These are phyloP conservation scores for Dicyrtoma fusca DNA, from an alignment of 2,888 invertebrate species.

Conservation along the genomic window DNA sequence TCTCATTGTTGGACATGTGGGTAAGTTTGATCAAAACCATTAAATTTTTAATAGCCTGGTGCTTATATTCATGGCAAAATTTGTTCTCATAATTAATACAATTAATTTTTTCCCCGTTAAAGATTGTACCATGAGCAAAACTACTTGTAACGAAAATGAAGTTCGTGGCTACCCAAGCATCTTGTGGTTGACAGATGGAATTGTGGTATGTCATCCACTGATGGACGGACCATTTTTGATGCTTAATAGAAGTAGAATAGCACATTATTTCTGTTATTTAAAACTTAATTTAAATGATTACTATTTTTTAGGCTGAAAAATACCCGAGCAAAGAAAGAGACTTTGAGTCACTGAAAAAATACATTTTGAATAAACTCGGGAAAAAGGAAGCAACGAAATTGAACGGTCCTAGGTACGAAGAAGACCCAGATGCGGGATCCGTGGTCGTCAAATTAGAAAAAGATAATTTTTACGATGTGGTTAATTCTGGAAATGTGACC, in stretches of 20 bases:
- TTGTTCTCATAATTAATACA: too few relatives aligned
- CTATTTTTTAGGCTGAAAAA: conserved; percentile 68
- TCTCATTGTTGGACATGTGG: conserved; percentile 70
- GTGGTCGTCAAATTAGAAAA: conserved; percentile 69
- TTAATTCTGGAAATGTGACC: conserved; percentile 70
- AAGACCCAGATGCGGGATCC: conserved; percentile 57
- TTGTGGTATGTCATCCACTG: conserved; percentile 65
- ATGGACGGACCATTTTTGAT: conserved; percentile 10
- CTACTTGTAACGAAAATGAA: conserved; percentile 76
- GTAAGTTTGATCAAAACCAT: too few relatives aligned
- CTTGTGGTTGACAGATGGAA: conserved; percentile 84
- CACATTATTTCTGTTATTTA: neutral
- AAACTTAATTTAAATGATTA: conserved; percentile 6
- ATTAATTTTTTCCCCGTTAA: too few relatives aligned
- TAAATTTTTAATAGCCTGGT: too few relatives aligned
- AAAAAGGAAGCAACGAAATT: conserved; percentile 58
- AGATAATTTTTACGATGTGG: conserved; percentile 72
- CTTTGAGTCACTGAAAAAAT: conserved; percentile 71
- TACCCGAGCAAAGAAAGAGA: conserved; percentile 63
- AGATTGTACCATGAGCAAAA: conserved; percentile 80
- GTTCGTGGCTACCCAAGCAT: conserved; percentile 87
- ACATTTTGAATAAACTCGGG: conserved; percentile 72
- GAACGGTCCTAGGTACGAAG: conserved; percentile 56
- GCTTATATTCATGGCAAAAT: too few relatives aligned
- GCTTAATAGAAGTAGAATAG: neutral